Conservation (phyloP, 53 echinoderm and acorn worm species). For the Echinarachnius parma region DNA sequence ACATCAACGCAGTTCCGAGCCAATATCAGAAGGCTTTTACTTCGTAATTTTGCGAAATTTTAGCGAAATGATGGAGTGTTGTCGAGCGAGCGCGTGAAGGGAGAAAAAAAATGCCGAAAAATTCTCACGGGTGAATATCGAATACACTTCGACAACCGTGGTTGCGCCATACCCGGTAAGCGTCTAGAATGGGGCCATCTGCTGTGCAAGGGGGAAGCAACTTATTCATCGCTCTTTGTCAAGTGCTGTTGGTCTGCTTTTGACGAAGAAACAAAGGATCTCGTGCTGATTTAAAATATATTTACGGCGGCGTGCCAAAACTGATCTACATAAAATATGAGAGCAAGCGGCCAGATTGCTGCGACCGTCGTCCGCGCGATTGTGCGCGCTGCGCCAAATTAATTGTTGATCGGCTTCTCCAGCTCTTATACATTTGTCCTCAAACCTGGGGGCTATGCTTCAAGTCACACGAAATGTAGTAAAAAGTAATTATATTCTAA, state of each 20-base stretch:
- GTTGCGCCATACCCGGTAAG: conserved; percentile 23
- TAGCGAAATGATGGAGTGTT: conserved; percentile 29
- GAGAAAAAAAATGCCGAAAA: conserved; percentile 51
- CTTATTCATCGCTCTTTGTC: conserved; percentile 48
- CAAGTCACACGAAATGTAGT: conserved; percentile 93
- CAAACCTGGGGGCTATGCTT: conserved; percentile 92
- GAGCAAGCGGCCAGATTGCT: conserved; percentile 50
- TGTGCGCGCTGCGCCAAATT: conserved; percentile 47
- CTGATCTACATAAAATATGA: conserved; percentile 53
- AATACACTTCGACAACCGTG: conserved; percentile 31
- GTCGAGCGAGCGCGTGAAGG: conserved; percentile 37
- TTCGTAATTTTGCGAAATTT: conserved; percentile 16
- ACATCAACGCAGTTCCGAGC: conserved; percentile 26
- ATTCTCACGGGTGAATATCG: conserved; percentile 38
- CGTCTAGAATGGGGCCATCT: conserved; percentile 30
- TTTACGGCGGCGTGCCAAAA: conserved; percentile 49
- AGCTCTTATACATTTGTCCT: conserved; percentile 43
- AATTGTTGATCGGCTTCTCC: conserved; percentile 48
- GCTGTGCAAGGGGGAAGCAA: conserved; percentile 20
- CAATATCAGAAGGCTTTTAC: conserved; percentile 44
- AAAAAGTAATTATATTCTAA: conserved; percentile 96
- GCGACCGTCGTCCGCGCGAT: conserved; percentile 24
- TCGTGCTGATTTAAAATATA: conserved; percentile 42
- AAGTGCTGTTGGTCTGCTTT: conserved; percentile 40
- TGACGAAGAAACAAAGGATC: conserved; percentile 46